These are phyloP conservation scores for Triplophysa bombifrons DNA, from an alignment of 2,797 vertebrate genomes.

Conservation along the genomic window DNA sequence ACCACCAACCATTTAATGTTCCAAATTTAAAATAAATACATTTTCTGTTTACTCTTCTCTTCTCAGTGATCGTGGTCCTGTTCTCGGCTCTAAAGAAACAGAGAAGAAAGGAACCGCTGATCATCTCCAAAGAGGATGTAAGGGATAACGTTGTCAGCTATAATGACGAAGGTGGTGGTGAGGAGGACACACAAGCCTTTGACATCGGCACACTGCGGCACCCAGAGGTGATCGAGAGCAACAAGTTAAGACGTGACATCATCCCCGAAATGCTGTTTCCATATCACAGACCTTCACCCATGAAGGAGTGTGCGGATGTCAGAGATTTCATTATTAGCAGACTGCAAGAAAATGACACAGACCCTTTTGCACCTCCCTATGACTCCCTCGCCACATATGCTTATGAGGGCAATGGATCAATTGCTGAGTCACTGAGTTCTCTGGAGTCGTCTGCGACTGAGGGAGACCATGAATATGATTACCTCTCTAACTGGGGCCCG, in stretches of 20 bases:
- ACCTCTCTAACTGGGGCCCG: slow-evolving; percentile 86
- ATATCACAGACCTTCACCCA: slow-evolving; percentile 79
- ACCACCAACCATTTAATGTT: not conserved
- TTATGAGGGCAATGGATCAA: slow-evolving; percentile 83
- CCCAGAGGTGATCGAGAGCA: slow-evolving; percentile 80
- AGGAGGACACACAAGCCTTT: slow-evolving; percentile 89
- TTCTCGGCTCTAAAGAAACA: slow-evolving; percentile 85
- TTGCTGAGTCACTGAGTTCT: slow-evolving; percentile 85
- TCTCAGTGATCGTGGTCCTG: slow-evolving; percentile 76
- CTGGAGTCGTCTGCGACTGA: slow-evolving; percentile 80
- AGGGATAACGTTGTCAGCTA: slow-evolving; percentile 90
- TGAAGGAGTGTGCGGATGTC: slow-evolving; percentile 80
- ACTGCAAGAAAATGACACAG: slow-evolving; percentile 82
- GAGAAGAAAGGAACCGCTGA: slow-evolving; percentile 86
- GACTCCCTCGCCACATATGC: slow-evolving; percentile 87
- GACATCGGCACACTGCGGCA: slow-evolving; percentile 86
- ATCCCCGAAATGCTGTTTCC: slow-evolving; percentile 80
- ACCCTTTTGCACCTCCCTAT: slow-evolving; percentile 83
- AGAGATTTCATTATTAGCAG: slow-evolving; percentile 85
- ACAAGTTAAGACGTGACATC: slow-evolving; percentile 83
- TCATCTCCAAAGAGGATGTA: slow-evolving; percentile 87
- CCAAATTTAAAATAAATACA: not conserved
- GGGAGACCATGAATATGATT: slow-evolving; percentile 86
- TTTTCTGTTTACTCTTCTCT: not conserved
- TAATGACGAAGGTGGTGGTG: slow-evolving; percentile 86